Evolutionary conservation across 2,888 invertebrate genomes (phyloP), one percentile per base, ranked within the genome.

Genomic region (Sisyra terminalis): DNA sequence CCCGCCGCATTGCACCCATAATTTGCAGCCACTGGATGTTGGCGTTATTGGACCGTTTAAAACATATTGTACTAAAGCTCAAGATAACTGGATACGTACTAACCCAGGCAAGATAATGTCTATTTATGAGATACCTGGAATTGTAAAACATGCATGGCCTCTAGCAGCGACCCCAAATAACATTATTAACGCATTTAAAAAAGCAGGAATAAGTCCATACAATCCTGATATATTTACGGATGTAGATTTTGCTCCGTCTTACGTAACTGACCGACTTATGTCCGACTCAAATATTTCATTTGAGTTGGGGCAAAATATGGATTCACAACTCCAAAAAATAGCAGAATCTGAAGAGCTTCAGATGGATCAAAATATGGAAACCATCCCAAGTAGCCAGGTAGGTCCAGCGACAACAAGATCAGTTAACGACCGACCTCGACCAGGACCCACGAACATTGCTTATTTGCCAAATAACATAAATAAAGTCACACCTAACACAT

Each of bases 131-230:
- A 44, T 50, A 13, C 40, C 51, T 9, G 51, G 43, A 43, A 49
- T 52, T 17, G 51, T 54, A 11, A 47, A 42, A 46, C n/a, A 45
- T 18, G 48, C 49, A 30, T 48, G 36, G 37, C 51, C 48, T 31
- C 31, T 51, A 6, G 47, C 50, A 46, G 44, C 44, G 3, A 49
- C 48, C 4, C 49, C 48, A 5, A n/a, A n/a, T n/a, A n/a, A n/a
- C 24, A 44, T 43, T 1, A 39, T 32, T 1, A 49, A 46, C 42
- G 46, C 46, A 10, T 52, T 52, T 34, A 48, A 44, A 46, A 47
- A 48, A 43, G 44, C 51, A 37, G 51, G 50, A 1, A 49, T 51
- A 36, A 47, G 48, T 16, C 51, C 49, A 3, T 49, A 45, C 18
- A 41, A 51, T 11, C 40, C 42, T 4, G 31, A 45, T 14, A 45